Base-by-base conservation (phyloP, 2,888 invertebrate genomes). In the Eucera pruinosa region DNA sequence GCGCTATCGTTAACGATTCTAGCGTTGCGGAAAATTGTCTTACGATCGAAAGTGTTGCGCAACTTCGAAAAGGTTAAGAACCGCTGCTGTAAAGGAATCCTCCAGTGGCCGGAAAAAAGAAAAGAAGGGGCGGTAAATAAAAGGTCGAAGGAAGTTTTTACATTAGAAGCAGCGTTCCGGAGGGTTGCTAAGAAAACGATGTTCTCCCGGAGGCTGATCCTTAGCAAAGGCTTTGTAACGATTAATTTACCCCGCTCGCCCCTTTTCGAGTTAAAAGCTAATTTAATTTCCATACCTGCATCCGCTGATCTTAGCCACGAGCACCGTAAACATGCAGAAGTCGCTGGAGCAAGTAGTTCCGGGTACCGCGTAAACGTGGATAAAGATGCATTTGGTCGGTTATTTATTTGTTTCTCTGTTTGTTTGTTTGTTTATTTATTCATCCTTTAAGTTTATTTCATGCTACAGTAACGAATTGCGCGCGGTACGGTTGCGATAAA, bases 251-350 rank as follows among this genome's bases (percentile, higher is more conserved):
- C 66, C 48, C 50, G 69, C 60, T 20, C 57, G 6, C 9, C 52
- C 23, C 33, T 25, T 25, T 60, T 36, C n/a, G 18, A 62, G 54
- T 74, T 71, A 62, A 81, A 50, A 60, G 72, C 65, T 81, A 84
- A 86, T 87, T 87, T 81, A 74, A 87, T 86, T 85, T 80, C 78
- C 78, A 85, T 84, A 74, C 73, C 66, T 58, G 71, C 74, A 52
- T 68, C 70, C 30, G 11, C 64, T 18, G 23, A 6, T 20, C 13
- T 41, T 30, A 7, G 15, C 52, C 33, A 27, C 20, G 45, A 61
- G 52, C 54, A 48, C 41, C 47, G 7, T 18, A 18, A 50, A 50
- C 43, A 69, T 36, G 23, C 25, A 54, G 30, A 61, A 75, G 67
- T 33, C 45, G 52, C 41, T 43, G 50, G n/a, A 60, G 48, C 54